Base-by-base conservation (phyloP, 2,888 invertebrate genomes). In the Lordiphosa fenestrarum region DNA sequence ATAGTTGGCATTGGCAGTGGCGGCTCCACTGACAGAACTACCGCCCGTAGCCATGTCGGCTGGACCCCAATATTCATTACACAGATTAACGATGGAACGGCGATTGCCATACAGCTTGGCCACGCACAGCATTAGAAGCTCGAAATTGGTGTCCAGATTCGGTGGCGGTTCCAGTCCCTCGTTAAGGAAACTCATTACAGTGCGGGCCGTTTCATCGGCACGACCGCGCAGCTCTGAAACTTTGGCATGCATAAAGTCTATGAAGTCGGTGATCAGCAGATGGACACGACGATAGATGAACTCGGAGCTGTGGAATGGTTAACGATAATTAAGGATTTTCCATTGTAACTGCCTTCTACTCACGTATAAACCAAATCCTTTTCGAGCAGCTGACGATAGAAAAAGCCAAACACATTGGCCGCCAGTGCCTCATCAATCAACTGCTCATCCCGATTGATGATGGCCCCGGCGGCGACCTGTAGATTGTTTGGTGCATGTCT, bases 201-300 rank as follows among this genome's bases (percentile, higher is more conserved):
- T 94, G 59, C 95, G 92, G 10, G 96, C 95, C 2, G 94, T 94
- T 89, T 98, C 98, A 89, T 98, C 98, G 0, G 97, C 97, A 73
- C 95, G 91, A 77, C 94, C 94, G 47, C 95, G 91, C 61, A 96
- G 89, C 86, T 96, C 95, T 76, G 95, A 95, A 0, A 95, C 93
- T 69, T 97, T 98, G 46, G 96, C 92, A 52, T 97, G 98, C 96
- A 98, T 96, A 53, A 95, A 92, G 65, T 95, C 94, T 46, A 98
- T 96, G 82, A 98, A 98, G 90, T 98, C 98, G 0, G 96, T 96
- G 51, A 98, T 91, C 6, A 98, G 90, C 12, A 93, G 92, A 90
- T 98, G 98, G 42, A 98, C 90, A 41, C 96, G 92, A 19, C 95
- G 92, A 76, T 95, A 91, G 84, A 96, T 95, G 87, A 96, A 97